Conservation (phyloP, 2,888 invertebrate species). For the Cotesia congregata region DNA sequence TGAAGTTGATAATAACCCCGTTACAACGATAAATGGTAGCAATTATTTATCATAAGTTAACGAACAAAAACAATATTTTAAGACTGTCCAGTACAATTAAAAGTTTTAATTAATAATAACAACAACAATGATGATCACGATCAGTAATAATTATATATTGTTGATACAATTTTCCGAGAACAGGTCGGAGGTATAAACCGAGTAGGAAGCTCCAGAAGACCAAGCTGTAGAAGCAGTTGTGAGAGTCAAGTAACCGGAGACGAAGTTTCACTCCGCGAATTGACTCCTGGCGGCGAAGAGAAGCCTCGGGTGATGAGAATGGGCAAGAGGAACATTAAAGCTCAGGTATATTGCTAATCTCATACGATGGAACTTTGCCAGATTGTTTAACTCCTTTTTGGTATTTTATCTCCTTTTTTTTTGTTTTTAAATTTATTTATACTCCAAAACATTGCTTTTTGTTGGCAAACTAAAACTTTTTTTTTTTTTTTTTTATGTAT, state of each 20-base stretch:
- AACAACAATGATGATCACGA: background rate
- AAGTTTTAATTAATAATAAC: background rate
- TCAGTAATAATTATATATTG: conserved; percentile 19
- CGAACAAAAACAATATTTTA: background rate
- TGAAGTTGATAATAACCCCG: no score
- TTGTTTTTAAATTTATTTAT: no score
- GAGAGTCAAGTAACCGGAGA: conserved; percentile 71
- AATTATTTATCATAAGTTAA: no score
- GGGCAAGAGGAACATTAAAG: conserved; percentile 92
- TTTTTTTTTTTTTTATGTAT: background rate
- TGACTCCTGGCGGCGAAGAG: conserved; percentile 70
- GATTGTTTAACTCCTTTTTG: background rate
- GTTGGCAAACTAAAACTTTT: background rate
- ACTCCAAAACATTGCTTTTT: no score
- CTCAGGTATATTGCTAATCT: conserved; percentile 72
- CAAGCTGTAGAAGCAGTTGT: conserved; percentile 72
- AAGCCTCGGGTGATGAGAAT: conserved; percentile 76
- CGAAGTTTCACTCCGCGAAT: conserved; percentile 67
- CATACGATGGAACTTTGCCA: conserved; percentile 9
- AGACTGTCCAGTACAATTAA: background rate
- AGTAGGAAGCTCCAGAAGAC: conserved; percentile 63
- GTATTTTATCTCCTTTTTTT: no score
- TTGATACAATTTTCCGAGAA: conserved; percentile 33
- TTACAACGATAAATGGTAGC: no score
- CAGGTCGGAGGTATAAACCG: conserved; percentile 64